A percentile compares a stretch with the other conserved stretches of the same genome.
Conservation (phyloP, 2,113 vertebrate genomes). For the Hipposideros armiger region DNA sequence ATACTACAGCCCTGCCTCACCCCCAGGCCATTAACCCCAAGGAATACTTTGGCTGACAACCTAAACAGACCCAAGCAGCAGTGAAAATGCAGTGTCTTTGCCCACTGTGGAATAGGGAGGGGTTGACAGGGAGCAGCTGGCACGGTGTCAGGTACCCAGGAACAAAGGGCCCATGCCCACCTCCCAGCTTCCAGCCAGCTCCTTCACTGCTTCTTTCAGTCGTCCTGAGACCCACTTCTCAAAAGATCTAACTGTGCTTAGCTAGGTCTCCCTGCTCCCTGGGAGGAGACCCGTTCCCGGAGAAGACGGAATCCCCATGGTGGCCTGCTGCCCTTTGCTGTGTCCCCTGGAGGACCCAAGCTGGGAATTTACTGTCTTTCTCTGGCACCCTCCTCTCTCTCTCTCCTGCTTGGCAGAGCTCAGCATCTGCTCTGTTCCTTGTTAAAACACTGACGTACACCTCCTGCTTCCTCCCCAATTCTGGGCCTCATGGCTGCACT, state of each 20-base stretch:
- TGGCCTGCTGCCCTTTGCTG: background rate
- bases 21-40: background rate
- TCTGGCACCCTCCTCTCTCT: background rate
- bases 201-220: background rate
- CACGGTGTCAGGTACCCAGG: background rate
- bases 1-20: background rate
- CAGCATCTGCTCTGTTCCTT: background rate
- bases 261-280: background rate
- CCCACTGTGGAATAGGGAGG: accelerated
- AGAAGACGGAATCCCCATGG: background rate
- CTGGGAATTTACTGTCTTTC: background rate
- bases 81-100: background rate
- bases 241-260: background rate
- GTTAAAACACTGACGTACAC: conserved; percentile 22
- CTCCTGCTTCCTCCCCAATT: background rate
- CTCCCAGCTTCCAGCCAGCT: background rate
- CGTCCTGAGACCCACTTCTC: background rate
- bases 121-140: background rate
- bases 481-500: background rate
- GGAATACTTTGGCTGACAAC: background rate
- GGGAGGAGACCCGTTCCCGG: background rate
- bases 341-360: accelerated
- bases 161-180: background rate
- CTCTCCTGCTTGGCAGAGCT: background rate
- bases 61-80: background rate